Conservation (phyloP, 2,888 invertebrate genomes). For the Eupithecia insigniata region DNA sequence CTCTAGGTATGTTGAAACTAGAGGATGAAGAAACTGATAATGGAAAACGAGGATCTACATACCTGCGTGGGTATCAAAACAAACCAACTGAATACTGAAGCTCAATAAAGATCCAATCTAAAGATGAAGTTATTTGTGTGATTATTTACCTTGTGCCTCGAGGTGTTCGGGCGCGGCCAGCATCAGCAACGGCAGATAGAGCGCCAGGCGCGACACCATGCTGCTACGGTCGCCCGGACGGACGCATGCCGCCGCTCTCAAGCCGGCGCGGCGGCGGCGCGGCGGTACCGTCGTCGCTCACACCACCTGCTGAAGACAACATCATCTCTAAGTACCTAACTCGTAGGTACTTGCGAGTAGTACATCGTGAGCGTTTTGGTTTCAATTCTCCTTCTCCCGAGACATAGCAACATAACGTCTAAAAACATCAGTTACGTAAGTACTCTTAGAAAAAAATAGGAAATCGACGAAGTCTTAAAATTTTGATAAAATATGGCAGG, state of each 20-base stretch:
- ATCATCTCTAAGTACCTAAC: neutral
- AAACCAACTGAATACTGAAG: neutral
- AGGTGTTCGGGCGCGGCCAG: slow-evolving; percentile 44
- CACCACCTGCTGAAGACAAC: neutral
- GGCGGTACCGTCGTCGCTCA: no score
- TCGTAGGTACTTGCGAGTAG: no score
- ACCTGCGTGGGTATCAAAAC: neutral
- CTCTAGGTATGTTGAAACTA: neutral
- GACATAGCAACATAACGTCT: no score
- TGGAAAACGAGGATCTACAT: neutral
- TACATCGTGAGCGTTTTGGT: no score
- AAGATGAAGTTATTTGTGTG: neutral
- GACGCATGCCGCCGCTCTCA: slow-evolving; percentile 45
- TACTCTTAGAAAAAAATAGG: no score
- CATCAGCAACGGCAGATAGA: slow-evolving; percentile 59
- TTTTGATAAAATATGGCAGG: no score
- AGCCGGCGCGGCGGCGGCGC: no score
- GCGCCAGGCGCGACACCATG: slow-evolving; percentile 59
- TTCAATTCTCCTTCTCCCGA: no score
- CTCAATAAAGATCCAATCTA: neutral
- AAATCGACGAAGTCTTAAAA: no score
- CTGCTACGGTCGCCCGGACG: slow-evolving; percentile 50
- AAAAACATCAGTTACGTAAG: no score
- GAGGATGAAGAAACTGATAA: neutral
- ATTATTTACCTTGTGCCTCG: slow-evolving; percentile 52